Evolutionary conservation across 35 echinoderm and acorn worm genomes (phyloP).

Genomic region (Lytechinus pictus): DNA sequence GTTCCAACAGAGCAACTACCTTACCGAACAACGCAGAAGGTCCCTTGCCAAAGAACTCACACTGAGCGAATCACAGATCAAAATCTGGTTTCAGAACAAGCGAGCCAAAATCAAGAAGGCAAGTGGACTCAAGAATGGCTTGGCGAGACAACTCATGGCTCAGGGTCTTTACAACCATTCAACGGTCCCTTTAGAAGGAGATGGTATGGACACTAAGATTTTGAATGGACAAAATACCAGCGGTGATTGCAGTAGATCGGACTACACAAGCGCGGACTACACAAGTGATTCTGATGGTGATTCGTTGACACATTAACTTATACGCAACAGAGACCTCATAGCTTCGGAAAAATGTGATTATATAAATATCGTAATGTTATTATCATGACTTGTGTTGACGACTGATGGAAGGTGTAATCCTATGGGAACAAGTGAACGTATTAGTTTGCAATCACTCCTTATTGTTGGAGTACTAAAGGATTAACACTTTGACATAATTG

Average conservation of each 20-base stretch:
- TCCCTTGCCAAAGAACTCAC: conserved; percentile 71
- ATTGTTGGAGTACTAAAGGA: not conserved
- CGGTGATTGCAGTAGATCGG: conserved; percentile 47
- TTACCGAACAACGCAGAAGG: conserved; percentile 82
- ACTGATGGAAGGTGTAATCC: not conserved
- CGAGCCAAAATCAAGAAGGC: conserved; percentile 99
- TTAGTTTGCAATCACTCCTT: not conserved
- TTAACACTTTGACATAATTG: not conserved
- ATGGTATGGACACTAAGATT: not conserved
- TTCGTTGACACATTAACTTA: conserved; percentile 31
- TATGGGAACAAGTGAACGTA: not conserved
- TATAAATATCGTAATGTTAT: not conserved
- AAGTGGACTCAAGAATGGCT: conserved; percentile 73
- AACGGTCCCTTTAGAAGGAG: conserved; percentile 68
- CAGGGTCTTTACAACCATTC: conserved; percentile 97
- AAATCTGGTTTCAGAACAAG: conserved; percentile 99
- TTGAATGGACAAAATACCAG: not conserved
- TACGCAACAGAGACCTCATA: not conserved
- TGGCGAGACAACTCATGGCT: conserved; percentile 81
- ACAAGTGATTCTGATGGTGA: conserved; percentile 44
- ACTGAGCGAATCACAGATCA: conserved; percentile 94
- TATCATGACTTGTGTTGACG: not conserved
- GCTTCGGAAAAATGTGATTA: not conserved
- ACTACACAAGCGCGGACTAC: conserved; percentile 51
- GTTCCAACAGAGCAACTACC: conserved; percentile 88